Evolutionary conservation across 2,888 invertebrate genomes (phyloP), one percentile per base, ranked within the genome.

Genomic region (Pteria penguin): DNA sequence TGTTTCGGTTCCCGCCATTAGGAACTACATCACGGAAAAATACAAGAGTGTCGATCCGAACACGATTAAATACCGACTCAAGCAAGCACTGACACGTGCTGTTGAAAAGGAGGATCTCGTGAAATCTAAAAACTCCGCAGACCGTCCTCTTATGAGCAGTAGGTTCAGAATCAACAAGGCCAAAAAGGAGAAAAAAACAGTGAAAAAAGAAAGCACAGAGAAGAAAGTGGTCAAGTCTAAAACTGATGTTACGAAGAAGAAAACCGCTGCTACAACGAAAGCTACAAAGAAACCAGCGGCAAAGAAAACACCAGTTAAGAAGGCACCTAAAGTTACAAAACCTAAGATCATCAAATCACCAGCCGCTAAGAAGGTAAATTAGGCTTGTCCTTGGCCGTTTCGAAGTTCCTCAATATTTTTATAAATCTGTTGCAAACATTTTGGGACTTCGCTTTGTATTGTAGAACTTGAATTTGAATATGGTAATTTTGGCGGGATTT

Each of bases 21-120:
- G 82, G 65, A 79, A 75, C 18, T 88, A 75, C 71, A 86, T 88
- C 55, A 70, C 81, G 14, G 84, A 83, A 57, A 84, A 83, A 36
- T 84, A 87, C 77, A 82, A 74, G 33, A 69, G 67, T n/a, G 72
- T 77, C 8, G 67, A 77, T 31, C 69, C 73, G 1, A 70, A 31
- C 4, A 63, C 72, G 1, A 29, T 77, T 8, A 61, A 58, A 31
- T 62, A 33, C 26, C 72, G 73, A 24, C 55, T 77, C 11, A 72
- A 72, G 26, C 72, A 77, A 60, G 76, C 76, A 2, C 63, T 77
- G 2, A 65, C 65, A 1, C 68, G 62, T 31, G 69, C 54, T 2
- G 5, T 73, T 26, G 76, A 77, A 26, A 72, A 73, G 52, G 73
- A 65, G 32, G 45, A 63, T 18, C 29, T 77, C 22, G 36, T 55